These are phyloP conservation scores for Lutjanus campechanus DNA, from an alignment of 2,797 vertebrate species.

Conservation along the genomic window DNA sequence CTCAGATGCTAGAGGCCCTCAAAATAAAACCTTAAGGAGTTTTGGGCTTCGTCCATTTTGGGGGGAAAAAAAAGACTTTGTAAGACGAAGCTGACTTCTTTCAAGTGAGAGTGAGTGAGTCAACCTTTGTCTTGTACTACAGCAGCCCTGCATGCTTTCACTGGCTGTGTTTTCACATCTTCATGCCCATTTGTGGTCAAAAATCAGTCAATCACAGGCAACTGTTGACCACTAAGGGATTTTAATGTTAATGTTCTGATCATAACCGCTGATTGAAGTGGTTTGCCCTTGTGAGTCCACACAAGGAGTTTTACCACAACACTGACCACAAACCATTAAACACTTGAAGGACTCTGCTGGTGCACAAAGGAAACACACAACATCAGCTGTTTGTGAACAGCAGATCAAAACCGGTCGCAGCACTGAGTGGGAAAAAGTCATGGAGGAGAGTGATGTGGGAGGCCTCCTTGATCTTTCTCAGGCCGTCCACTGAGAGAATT, in stretches of 20 bases:
- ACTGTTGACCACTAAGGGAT: background rate
- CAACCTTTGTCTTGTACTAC: background rate
- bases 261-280: background rate
- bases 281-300: background rate
- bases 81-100: conserved; percentile 1
- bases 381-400: background rate
- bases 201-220: background rate
- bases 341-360: background rate
- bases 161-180: background rate
- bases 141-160: background rate
- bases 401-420: background rate
- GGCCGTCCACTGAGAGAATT: too few relatives aligned
- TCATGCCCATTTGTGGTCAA: background rate
- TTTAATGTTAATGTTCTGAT: background rate
- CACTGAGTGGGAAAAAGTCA: background rate
- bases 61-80: too few relatives aligned
- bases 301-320: background rate
- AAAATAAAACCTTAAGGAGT: conserved; percentile 28
- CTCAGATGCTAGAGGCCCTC: background rate
- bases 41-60: conserved; percentile 12
- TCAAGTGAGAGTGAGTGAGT: conserved; percentile 6
- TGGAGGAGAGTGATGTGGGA: background rate
- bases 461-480: too few relatives aligned
- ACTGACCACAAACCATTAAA: conserved; percentile 4
- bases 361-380: background rate